Evolutionary conservation across 2,888 invertebrate genomes (phyloP), one percentile per base, ranked within the genome.

Genomic region (Sisyra terminalis): DNA sequence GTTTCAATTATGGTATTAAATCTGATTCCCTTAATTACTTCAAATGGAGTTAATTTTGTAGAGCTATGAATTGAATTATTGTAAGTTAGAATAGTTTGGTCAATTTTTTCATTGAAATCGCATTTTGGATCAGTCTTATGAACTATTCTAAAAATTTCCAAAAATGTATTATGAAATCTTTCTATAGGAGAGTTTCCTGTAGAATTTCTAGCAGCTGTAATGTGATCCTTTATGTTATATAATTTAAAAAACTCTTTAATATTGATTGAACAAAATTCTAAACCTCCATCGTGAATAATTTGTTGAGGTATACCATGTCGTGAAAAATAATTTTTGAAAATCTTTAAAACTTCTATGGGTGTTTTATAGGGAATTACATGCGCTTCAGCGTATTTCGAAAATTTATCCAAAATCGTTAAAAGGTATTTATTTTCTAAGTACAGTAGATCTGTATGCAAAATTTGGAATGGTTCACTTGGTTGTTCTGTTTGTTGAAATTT

Each of bases 341-440:
- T 29, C n/a, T 29, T 29, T 9, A 29, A n/a, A 9, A 29, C 30
- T 29, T 29, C 30, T 29, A 29, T 9, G 8, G 30, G 30, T 29
- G 30, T 29, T 29, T 29, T 29, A n/a, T 9, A 29, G 8, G 30
- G 30, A n/a, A 46, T 14, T 16, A 15, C 14, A 32, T 47, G 47
- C 8, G 49, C 48, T 43, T 49, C 46, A 2, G 44, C 46, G 37
- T 47, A 50, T 46, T 49, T 50, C 4, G 47, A 50, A 41, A 49
- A 50, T 14, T 37, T 44, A 39, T 50, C 49, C 11, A 49, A 29
- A n/a, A 50, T 42, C 30, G 50, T 49, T 32, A 50, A 36, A 42
- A 49, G 48, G 45, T 50, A 47, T 31, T 37, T 34, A 9, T 39
- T 45, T 18, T 45, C 36, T 15, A 39, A 17, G 17, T 29, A 38